Evolutionary conservation across 2,113 vertebrate species (phyloP).

Genomic region (Upupa epops): DNA sequence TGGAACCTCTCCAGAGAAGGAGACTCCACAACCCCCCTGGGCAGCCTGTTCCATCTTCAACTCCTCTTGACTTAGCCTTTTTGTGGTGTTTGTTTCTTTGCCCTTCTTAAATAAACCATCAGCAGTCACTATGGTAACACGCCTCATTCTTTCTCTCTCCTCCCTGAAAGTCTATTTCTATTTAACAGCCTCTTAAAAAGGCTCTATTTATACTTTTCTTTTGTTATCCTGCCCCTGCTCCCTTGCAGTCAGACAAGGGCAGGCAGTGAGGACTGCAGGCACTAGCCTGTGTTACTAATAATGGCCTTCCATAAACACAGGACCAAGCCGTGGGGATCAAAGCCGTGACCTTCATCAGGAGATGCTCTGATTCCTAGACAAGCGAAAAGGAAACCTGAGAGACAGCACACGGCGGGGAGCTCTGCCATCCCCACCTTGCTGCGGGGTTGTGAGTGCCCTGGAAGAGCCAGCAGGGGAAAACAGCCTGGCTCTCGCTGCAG

Average conservation of each 20-base stretch:
- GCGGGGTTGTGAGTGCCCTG: not conserved
- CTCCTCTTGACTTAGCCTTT: not conserved
- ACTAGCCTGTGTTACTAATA: conserved; percentile 50
- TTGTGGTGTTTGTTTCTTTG: conserved; percentile 56
- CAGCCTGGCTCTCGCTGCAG: not conserved
- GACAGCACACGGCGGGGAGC: rapidly evolving
- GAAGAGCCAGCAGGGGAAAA: not conserved
- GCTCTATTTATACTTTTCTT: conserved; percentile 56
- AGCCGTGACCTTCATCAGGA: conserved; percentile 39
- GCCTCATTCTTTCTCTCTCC: conserved; percentile 13
- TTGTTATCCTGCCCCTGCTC: conserved; percentile 42
- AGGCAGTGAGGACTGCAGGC: not conserved
- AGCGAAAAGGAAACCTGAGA: conserved; percentile 32
- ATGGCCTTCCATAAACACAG: conserved; percentile 37
- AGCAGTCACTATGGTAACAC: conserved; percentile 49
- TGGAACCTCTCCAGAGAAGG: no score
- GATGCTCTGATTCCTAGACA: not conserved
- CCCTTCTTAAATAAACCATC: conserved; percentile 60
- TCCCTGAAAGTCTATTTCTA: conserved; percentile 51
- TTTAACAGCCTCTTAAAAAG: conserved; percentile 32
- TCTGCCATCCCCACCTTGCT: not conserved
- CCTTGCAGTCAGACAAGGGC: conserved; percentile 40
- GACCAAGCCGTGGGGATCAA: conserved; percentile 1
- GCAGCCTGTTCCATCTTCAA: no score
- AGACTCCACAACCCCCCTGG: no score